Percentiles rank a stretch among this genome's conserved stretches.
These are phyloP conservation scores for Bactericera cockerelli DNA, from an alignment of 1,140 invertebrate species.

Conservation along the genomic window DNA sequence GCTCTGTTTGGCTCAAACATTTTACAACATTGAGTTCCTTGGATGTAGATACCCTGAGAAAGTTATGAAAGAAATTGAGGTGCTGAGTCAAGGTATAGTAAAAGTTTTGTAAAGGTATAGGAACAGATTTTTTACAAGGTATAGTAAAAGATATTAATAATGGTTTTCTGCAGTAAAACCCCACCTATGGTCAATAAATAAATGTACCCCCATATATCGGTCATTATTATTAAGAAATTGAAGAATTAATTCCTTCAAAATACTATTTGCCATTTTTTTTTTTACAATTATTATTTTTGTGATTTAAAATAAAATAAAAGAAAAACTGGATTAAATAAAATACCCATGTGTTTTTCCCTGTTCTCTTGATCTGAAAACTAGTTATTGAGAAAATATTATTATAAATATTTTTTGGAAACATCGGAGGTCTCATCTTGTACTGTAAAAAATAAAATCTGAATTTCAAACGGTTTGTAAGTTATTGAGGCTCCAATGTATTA, in stretches of 20 bases:
- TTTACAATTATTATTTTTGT: too few relatives aligned
- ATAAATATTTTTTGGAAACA: too few relatives aligned
- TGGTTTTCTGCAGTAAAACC: too few relatives aligned
- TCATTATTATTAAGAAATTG: neutral
- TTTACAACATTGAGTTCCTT: conserved; percentile 65
- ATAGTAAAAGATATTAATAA: neutral
- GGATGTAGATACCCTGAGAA: conserved; percentile 68
- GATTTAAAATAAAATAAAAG: too few relatives aligned
- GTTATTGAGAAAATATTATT: too few relatives aligned
- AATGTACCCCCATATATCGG: neutral
- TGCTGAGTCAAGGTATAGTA: conserved; percentile 36
- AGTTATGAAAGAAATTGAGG: conserved; percentile 59
- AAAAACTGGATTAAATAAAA: too few relatives aligned
- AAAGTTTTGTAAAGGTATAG: neutral
- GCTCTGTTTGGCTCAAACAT: conserved; percentile 65
- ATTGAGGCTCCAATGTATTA: neutral
- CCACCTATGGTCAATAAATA: too few relatives aligned
- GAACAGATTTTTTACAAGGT: neutral
- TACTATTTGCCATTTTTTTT: neutral
- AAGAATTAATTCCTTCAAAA: neutral
- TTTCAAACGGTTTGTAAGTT: neutral
- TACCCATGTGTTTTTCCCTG: too few relatives aligned
- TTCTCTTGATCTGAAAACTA: too few relatives aligned
- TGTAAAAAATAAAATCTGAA: neutral
- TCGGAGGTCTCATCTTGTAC: too few relatives aligned